Base-by-base conservation (phyloP, 2,888 invertebrate species). In the Eupithecia exiguata region DNA sequence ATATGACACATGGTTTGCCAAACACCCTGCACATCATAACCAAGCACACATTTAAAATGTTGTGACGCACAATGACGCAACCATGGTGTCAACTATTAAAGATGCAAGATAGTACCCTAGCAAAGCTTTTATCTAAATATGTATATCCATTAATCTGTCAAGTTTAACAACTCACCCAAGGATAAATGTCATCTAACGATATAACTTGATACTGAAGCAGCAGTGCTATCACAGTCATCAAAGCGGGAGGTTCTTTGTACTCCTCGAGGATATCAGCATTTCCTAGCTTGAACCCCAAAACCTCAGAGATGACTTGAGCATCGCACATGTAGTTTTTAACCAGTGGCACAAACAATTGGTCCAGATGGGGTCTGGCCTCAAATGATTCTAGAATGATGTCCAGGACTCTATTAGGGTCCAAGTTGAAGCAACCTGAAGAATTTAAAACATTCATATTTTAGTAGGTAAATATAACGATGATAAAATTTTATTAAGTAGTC, bases 301-400 rank as follows among this genome's bases (percentile, higher is more conserved):
- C 97, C 92, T 99, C 99, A 82, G 98, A 98, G 79, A 99, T 96
- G 67, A 99, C 94, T 87, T 92, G 92, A 43, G 94, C 91, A 81
- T 99, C 98, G 76, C 97, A 97, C 96, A 98, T 98, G 88, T 99
- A 99, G 12, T 97, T 97, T 82, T 96, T 96, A 72, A 94, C 92
- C 70, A 99, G 94, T 0, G 98, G 97, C 86, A 99, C 97, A 91
- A 99, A 99, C 82, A 98, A 95, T 70, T 96, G 95, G 83, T 96
- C 96, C 88, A 97, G 95, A 82, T 97, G 96, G 0, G 97, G 97
- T 72, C 97, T 96, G 80, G 97, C 97, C 89, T 99, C 99, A 94
- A 99, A 99, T 40, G 98, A 98, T 91, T 99, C 99, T 83, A 99
- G 94, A 82, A 99, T 97, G 78, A 99, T 97, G 88, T 99, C 99